phyloP scores from a whole-genome alignment of 2,797 vertebrate genomes.

The Rallus crepitans region DNA sequence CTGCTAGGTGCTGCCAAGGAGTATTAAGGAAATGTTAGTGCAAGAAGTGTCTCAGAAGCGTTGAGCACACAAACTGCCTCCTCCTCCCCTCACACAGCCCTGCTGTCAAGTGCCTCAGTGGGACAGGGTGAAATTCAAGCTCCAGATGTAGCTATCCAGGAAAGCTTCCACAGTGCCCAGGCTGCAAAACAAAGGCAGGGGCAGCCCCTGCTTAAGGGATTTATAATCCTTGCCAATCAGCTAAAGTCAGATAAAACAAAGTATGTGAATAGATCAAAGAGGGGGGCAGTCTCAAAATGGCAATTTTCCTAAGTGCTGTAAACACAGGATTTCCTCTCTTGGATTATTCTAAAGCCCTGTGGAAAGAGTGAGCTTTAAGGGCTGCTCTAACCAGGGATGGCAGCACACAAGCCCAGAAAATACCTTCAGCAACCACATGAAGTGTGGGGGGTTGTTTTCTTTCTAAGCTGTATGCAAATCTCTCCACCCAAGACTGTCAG shows the following conservation, averaged over 20 bases:
- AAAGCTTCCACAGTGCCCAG: neutral
- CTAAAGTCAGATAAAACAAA: neutral
- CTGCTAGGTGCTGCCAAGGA: neutral
- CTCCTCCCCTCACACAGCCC: neutral
- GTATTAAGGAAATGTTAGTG: neutral
- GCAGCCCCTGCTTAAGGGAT: neutral
- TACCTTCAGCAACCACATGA: neutral
- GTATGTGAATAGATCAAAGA: slow-evolving; percentile 1
- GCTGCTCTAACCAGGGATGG: neutral
- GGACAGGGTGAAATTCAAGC: neutral
- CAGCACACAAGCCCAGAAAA: neutral
- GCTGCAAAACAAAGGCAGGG: neutral
- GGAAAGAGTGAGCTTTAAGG: slow-evolving; percentile 8
- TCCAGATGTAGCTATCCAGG: neutral
- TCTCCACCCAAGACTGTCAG: neutral
- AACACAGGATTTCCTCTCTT: slow-evolving; percentile 56
- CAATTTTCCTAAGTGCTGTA: slow-evolving; percentile 25
- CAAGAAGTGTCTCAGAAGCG: neutral
- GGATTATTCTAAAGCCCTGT: slow-evolving; percentile 41
- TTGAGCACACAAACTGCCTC: neutral
- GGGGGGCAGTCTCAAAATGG: neutral
- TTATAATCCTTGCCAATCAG: slow-evolving; percentile 16
- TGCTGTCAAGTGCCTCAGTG: neutral
- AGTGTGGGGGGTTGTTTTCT: neutral
- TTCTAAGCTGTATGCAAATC: neutral